phyloP scores from a whole-genome alignment of 2,113 vertebrate genomes.

The Oryzias celebensis region DNA sequence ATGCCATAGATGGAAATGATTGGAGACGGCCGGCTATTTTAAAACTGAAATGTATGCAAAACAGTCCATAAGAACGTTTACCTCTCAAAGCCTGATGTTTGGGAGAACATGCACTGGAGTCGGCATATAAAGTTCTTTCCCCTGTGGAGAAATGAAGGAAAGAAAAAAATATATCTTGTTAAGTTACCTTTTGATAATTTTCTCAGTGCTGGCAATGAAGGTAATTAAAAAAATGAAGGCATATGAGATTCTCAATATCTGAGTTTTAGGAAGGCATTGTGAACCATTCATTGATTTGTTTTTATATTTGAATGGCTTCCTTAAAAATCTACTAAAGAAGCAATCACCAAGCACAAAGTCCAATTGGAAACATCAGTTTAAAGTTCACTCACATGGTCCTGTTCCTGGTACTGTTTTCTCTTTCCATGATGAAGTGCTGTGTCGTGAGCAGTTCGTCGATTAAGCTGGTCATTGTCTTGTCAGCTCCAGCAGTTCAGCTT shows the following conservation, averaged over 20 bases:
- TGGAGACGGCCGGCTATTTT: constrained; percentile 59
- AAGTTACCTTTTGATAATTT: constrained; percentile 60
- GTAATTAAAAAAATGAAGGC: constrained; percentile 51
- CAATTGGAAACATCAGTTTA: background rate
- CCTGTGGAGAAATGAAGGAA: constrained; percentile 60
- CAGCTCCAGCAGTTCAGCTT: constrained; percentile 53
- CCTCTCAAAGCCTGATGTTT: constrained; percentile 73
- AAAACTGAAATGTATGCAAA: constrained; percentile 67
- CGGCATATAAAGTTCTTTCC: constrained; percentile 81
- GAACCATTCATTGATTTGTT: too few relatives aligned
- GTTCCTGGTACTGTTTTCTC: constrained; percentile 77
- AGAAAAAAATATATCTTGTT: constrained; percentile 37
- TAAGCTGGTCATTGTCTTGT: constrained; percentile 81
- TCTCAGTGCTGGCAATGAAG: constrained; percentile 50
- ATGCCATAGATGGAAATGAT: constrained; percentile 73
- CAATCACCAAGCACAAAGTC: background rate
- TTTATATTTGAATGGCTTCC: too few relatives aligned
- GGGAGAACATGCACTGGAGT: constrained; percentile 78
- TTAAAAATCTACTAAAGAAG: too few relatives aligned
- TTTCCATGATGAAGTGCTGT: constrained; percentile 76
- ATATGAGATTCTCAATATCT: background rate
- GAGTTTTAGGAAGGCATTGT: too few relatives aligned
- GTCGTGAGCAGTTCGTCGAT: constrained; percentile 67
- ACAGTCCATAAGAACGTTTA: constrained; percentile 64
- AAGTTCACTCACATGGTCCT: constrained; percentile 75